Conservation (phyloP, 2,888 invertebrate genomes). For the Isoperla grammatica region DNA sequence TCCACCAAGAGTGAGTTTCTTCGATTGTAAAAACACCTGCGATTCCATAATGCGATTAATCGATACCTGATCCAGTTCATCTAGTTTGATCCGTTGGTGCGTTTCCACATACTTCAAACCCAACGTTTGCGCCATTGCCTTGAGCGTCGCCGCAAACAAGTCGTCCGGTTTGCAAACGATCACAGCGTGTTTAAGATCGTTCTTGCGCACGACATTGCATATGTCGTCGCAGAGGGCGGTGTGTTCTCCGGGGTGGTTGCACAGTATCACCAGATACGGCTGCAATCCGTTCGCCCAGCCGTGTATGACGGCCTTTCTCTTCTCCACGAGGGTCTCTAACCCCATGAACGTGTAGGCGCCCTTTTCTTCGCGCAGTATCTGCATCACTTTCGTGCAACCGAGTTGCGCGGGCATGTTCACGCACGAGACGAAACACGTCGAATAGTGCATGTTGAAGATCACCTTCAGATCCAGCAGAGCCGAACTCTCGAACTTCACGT, state of each 20-base stretch:
- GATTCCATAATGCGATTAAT: no score
- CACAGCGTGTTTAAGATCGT: no score
- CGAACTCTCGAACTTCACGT: neutral
- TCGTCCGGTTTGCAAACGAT: no score
- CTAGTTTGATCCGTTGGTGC: no score
- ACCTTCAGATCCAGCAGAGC: neutral
- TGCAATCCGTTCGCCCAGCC: slow-evolving; percentile 1
- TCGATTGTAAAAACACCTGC: no score
- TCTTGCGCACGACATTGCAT: neutral
- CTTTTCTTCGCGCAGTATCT: slow-evolving; percentile 10
- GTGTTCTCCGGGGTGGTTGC: neutral
- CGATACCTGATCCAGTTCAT: no score
- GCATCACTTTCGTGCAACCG: slow-evolving; percentile 9
- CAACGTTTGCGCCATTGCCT: no score
- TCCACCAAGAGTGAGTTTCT: no score
- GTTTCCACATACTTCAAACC: no score
- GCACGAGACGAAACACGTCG: no score
- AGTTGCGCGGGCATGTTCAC: neutral
- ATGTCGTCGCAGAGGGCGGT: neutral
- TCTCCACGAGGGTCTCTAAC: neutral
- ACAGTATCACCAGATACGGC: slow-evolving; percentile 2
- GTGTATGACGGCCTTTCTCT: neutral
- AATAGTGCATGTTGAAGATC: no score
- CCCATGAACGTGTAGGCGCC: slow-evolving; percentile 8
- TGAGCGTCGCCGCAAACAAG: no score